Percentiles rank a stretch among this genome's conserved stretches.
Conservation (phyloP, 2,888 invertebrate species). For the Sphaerophoria rueppellii region DNA sequence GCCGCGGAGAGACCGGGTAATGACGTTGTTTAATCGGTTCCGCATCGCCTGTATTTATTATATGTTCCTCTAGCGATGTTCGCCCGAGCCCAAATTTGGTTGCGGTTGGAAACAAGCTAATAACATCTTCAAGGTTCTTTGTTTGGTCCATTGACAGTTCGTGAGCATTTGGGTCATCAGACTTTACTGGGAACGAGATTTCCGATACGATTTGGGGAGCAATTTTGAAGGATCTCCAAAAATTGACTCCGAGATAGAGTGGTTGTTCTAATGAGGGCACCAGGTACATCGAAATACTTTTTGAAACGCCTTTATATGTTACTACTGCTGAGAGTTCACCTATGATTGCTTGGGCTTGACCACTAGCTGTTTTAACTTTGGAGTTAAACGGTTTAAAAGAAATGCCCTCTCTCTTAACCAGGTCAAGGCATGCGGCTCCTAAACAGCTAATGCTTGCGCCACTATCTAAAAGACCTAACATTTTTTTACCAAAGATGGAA, state of each 20-base stretch:
- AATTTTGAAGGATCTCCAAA: slow-evolving; percentile 25
- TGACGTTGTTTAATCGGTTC: no score
- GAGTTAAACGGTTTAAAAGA: slow-evolving; percentile 9
- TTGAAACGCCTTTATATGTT: slow-evolving; percentile 10
- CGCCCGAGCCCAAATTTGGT: no score
- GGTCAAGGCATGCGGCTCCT: slow-evolving; percentile 11
- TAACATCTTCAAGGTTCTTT: no score
- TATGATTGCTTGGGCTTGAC: slow-evolving; percentile 14
- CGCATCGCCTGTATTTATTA: no score
- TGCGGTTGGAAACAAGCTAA: no score
- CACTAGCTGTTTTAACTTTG: background rate
- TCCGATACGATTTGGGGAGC: no score
- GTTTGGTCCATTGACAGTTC: no score
- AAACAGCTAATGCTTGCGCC: slow-evolving; percentile 23
- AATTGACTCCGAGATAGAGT: slow-evolving; percentile 7
- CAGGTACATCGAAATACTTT: background rate
- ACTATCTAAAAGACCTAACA: slow-evolving; percentile 21
- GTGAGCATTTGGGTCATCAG: no score
- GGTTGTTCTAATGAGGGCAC: slow-evolving; percentile 9
- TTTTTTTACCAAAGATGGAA: background rate
- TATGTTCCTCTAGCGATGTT: no score
- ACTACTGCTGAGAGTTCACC: background rate
- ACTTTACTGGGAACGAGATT: no score
- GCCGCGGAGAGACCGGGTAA: no score
- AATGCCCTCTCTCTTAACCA: background rate